These are phyloP conservation scores for Saguinus midas DNA, from an alignment of 2,113 vertebrate species.

Conservation along the genomic window DNA sequence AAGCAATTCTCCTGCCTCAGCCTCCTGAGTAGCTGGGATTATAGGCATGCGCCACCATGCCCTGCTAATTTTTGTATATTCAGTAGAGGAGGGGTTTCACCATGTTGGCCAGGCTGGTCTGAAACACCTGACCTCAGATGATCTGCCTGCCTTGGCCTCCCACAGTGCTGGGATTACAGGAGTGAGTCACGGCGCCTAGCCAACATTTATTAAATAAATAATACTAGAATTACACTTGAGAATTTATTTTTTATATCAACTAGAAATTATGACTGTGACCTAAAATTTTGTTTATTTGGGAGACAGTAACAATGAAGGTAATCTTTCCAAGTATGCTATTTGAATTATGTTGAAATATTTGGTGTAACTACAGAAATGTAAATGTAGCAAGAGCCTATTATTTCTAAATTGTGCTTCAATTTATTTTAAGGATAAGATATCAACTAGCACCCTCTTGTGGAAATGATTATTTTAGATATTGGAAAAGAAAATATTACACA, in stretches of 20 bases:
- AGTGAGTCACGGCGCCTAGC: too few relatives aligned
- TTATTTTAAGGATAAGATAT: conserved; percentile 72
- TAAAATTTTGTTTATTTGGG: conserved; percentile 3
- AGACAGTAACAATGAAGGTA: neutral
- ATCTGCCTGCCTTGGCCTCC: too few relatives aligned
- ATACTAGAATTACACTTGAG: neutral
- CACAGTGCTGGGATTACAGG: too few relatives aligned
- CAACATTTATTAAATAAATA: neutral
- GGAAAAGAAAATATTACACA: conserved; percentile 27
- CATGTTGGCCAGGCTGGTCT: too few relatives aligned
- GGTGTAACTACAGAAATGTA: neutral
- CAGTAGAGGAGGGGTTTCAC: too few relatives aligned
- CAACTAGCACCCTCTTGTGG: conserved; percentile 84
- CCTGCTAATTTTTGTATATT: too few relatives aligned
- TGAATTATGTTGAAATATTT: neutral
- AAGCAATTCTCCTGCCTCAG: too few relatives aligned
- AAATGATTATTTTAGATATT: conserved; percentile 50
- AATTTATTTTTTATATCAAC: neutral
- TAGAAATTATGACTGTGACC: neutral
- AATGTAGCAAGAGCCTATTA: neutral
- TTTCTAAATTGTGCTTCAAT: conserved; percentile 45
- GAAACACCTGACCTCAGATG: too few relatives aligned
- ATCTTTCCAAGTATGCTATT: conserved; percentile 1
- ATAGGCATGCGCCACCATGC: too few relatives aligned
- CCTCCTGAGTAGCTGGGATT: too few relatives aligned